These are phyloP conservation scores for Nothobranchius kuhntae DNA, from an alignment of 2,113 vertebrate species.

Conservation along the genomic window DNA sequence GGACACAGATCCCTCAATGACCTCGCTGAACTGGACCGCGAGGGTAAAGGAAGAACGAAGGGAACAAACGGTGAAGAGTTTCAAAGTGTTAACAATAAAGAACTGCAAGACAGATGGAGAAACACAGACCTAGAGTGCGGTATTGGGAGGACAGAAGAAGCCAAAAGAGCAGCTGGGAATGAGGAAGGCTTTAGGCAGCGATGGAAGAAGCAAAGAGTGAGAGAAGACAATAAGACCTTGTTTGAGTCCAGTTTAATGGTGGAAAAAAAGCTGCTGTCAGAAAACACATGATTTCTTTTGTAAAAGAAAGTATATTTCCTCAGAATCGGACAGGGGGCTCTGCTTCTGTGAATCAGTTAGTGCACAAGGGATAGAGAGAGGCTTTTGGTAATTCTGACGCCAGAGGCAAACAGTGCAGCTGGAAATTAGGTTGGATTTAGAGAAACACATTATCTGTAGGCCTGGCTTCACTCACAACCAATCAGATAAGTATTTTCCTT, in stretches of 20 bases:
- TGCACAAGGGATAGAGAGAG: slow-evolving; percentile 32
- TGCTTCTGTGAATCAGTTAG: slow-evolving; percentile 33
- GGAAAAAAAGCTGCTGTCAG: slow-evolving; percentile 52
- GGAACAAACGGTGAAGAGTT: slow-evolving; percentile 2
- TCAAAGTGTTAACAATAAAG: slow-evolving; percentile 3
- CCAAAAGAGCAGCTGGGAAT: slow-evolving; percentile 7
- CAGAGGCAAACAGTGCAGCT: slow-evolving; percentile 47
- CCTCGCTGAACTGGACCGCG: slow-evolving; percentile 42
- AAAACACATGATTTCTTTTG: slow-evolving; percentile 37
- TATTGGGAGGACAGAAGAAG: slow-evolving; percentile 15
- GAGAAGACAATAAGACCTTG: slow-evolving; percentile 5
- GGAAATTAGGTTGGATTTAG: slow-evolving; percentile 67
- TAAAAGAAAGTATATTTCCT: slow-evolving; percentile 35
- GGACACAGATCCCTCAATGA: slow-evolving; percentile 60
- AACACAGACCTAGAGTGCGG: slow-evolving; percentile 8
- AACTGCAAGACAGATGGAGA: slow-evolving; percentile 8
- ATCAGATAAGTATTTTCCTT: slow-evolving; percentile 60
- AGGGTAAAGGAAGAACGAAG: slow-evolving; percentile 4
- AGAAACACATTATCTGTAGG: slow-evolving; percentile 58
- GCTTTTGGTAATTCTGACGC: slow-evolving; percentile 50
- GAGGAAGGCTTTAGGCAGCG: slow-evolving; percentile 17
- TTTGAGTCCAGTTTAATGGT: slow-evolving; percentile 24
- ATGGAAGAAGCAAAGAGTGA: slow-evolving; percentile 3
- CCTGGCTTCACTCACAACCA: slow-evolving; percentile 59
- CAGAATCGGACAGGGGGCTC: slow-evolving; percentile 26